phyloP scores from a whole-genome alignment of 2,888 invertebrate species.

The Stenoptilia bipunctidactyla region DNA sequence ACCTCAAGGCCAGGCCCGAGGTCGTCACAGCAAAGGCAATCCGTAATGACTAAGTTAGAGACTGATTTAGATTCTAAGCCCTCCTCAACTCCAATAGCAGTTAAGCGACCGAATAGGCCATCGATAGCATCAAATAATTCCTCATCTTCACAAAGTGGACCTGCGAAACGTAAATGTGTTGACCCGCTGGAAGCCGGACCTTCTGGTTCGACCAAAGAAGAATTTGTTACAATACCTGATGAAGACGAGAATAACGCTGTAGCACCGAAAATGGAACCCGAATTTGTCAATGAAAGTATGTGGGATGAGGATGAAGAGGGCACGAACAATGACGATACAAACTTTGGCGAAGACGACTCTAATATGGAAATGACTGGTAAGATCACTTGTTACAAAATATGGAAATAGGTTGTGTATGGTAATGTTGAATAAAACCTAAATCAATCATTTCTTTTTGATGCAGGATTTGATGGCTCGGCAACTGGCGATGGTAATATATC shows the following conservation, averaged over 20 bases:
- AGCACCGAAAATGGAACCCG: constrained; percentile 77
- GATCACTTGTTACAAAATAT: no score
- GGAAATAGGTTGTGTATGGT: no score
- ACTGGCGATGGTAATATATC: constrained; percentile 65
- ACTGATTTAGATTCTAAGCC: constrained; percentile 74
- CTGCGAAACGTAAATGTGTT: constrained; percentile 68
- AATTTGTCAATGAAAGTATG: constrained; percentile 74
- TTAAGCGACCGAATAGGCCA: constrained; percentile 76
- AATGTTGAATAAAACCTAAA: no score
- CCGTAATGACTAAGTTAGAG: constrained; percentile 74
- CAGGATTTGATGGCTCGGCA: constrained; percentile 64
- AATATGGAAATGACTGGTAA: constrained; percentile 75
- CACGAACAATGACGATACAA: constrained; percentile 73
- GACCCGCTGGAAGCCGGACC: constrained; percentile 75
- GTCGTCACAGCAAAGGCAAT: constrained; percentile 74
- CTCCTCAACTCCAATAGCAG: constrained; percentile 72
- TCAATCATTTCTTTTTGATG: no score
- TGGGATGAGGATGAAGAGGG: constrained; percentile 74
- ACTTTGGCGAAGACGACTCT: constrained; percentile 76
- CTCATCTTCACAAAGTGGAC: constrained; percentile 70
- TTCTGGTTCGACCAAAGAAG: constrained; percentile 66
- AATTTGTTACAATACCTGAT: constrained; percentile 66
- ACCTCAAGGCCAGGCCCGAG: constrained; percentile 73
- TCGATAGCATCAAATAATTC: constrained; percentile 73
- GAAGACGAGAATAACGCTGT: constrained; percentile 69